These are phyloP conservation scores for Oenanthe melanoleuca DNA, from an alignment of 2,113 vertebrate species.

Conservation along the genomic window DNA sequence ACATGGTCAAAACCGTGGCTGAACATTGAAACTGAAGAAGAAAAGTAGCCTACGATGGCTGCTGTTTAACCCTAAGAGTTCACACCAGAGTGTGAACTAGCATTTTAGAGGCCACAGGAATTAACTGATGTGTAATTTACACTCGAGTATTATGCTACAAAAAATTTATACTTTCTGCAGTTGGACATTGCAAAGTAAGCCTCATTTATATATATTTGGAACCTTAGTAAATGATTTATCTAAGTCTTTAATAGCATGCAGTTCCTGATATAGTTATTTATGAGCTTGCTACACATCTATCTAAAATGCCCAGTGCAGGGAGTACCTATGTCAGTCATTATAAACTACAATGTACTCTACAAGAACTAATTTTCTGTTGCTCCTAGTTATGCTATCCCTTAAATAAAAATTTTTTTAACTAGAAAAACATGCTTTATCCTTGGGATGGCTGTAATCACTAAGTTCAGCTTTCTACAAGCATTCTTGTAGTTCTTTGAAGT, in stretches of 20 bases:
- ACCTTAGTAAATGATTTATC: neutral
- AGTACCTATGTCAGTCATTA: neutral
- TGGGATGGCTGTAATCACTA: neutral
- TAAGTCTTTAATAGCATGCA: neutral
- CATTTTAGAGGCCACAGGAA: neutral
- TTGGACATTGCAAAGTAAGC: neutral
- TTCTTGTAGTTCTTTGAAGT: neutral
- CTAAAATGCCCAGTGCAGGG: neutral
- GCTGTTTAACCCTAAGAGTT: neutral
- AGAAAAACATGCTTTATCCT: neutral
- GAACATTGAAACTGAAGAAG: neutral
- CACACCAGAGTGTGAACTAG: neutral
- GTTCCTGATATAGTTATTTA: neutral
- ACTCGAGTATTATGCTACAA: neutral
- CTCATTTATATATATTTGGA: neutral
- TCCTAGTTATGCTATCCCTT: neutral
- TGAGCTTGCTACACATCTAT: neutral
- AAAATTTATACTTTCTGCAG: neutral
- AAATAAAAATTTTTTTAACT: neutral
- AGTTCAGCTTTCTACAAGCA: neutral
- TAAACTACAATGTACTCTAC: accelerated
- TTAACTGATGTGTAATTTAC: neutral
- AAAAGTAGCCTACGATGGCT: neutral
- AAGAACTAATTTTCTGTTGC: neutral
- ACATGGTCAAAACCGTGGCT: neutral